Evolutionary conservation across 2,888 invertebrate genomes (phyloP).

Genomic region (Bimastos eiseni): DNA sequence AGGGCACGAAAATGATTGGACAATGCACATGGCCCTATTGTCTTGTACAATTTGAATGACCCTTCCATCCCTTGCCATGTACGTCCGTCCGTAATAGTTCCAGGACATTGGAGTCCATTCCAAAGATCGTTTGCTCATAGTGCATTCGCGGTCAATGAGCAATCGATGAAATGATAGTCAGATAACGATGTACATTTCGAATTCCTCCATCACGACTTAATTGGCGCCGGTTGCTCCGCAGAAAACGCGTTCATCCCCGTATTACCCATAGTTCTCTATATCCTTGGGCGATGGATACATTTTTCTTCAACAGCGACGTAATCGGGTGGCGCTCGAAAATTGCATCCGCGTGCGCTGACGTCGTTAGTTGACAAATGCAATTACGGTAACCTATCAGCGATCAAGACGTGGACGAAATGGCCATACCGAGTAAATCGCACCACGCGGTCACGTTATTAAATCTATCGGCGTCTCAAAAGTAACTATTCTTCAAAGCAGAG

Average conservation of each 20-base stretch:
- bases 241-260: not conserved
- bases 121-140: not conserved
- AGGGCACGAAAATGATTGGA: too few species aligned
- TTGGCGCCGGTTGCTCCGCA: not conserved
- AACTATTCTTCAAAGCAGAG: not conserved
- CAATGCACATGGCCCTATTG: too few species aligned
- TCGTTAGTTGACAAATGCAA: conserved; percentile 2
- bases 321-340: conserved; percentile 4
- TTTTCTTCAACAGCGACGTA: conserved; percentile 5
- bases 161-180: conserved; percentile 6
- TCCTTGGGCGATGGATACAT: not conserved
- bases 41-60: too few species aligned
- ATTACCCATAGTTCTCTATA: conserved; percentile 13
- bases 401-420: not conserved
- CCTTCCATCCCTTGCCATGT: too few species aligned
- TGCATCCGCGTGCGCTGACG: not conserved
- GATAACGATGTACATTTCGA: not conserved
- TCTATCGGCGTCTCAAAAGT: not conserved
- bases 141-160: not conserved
- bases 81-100: not conserved
- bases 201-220: not conserved
- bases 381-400: not conserved
- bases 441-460: not conserved
- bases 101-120: not conserved
- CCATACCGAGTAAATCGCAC: not conserved